Percentiles rank a stretch among this genome's conserved stretches.
Conservation (phyloP, 2,113 vertebrate genomes). For the Peromyscus maniculatus region DNA sequence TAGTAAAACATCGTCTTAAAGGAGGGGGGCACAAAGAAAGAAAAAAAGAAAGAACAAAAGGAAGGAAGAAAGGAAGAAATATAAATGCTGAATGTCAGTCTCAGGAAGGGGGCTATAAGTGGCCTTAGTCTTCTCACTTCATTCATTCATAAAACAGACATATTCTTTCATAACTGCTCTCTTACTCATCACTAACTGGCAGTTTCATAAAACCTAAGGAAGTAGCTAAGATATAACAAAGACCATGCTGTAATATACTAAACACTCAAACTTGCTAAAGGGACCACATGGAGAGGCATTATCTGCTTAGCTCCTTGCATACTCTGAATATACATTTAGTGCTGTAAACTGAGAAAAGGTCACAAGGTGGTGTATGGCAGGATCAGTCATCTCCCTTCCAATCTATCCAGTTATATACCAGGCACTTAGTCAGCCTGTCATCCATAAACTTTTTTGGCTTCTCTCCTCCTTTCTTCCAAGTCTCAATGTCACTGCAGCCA, state of each 20-base stretch:
- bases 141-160: neutral
- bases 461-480: neutral
- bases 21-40: rapidly evolving
- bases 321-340: neutral
- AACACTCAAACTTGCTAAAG: neutral
- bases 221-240: neutral
- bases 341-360: neutral
- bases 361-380: neutral
- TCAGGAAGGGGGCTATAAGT: neutral
- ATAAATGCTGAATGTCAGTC: neutral
- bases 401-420: neutral
- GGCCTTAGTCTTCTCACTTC: neutral
- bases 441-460: neutral
- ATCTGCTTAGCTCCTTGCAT: neutral
- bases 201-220: neutral
- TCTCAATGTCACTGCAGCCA: neutral
- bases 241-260: neutral
- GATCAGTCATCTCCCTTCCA: neutral
- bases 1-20: neutral
- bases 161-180: neutral
- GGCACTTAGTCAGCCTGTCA: neutral
- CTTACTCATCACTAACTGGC: neutral
- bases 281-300: neutral
- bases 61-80: neutral
- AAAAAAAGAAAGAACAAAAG: neutral